phyloP scores from a whole-genome alignment of 2,113 vertebrate genomes.

The Chlamydotis undulata region DNA sequence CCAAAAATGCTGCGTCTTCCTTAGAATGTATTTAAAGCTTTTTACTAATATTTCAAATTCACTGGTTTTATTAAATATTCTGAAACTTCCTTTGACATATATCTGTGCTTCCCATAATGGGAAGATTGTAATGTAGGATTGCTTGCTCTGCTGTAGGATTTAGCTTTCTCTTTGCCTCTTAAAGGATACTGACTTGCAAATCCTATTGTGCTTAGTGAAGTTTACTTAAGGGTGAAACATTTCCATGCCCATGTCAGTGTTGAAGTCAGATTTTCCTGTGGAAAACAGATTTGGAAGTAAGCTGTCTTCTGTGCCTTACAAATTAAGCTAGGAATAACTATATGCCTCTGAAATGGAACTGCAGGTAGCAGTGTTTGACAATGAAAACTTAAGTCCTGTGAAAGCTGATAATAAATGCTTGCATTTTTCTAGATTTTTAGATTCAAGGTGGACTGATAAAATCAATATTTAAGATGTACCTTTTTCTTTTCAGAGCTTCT shows the following conservation, averaged over 20 bases:
- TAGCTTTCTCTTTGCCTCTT: not conserved
- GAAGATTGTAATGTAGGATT: not conserved
- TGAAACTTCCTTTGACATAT: not conserved
- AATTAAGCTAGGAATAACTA: not conserved
- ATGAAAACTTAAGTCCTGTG: not conserved
- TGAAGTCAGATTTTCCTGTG: not conserved
- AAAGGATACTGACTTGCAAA: not conserved
- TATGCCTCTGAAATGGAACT: not conserved
- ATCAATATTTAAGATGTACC: not conserved
- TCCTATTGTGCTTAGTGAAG: not conserved
- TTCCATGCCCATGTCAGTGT: not conserved
- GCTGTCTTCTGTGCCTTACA: not conserved
- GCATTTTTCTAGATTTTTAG: not conserved
- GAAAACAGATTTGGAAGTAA: not conserved
- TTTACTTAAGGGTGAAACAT: not conserved
- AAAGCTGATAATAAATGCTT: not conserved
- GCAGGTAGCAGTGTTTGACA: not conserved
- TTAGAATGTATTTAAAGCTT: not conserved
- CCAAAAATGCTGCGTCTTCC: not conserved
- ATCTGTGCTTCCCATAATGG: not conserved
- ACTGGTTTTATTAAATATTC: not conserved
- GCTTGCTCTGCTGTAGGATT: not conserved
- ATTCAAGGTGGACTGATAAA: not conserved
- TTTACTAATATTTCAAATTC: not conserved
- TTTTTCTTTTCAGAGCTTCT: conserved; percentile 88